These are phyloP conservation scores for Potamarius usumacintae DNA, from an alignment of 2,113 vertebrate species.

Conservation along the genomic window DNA sequence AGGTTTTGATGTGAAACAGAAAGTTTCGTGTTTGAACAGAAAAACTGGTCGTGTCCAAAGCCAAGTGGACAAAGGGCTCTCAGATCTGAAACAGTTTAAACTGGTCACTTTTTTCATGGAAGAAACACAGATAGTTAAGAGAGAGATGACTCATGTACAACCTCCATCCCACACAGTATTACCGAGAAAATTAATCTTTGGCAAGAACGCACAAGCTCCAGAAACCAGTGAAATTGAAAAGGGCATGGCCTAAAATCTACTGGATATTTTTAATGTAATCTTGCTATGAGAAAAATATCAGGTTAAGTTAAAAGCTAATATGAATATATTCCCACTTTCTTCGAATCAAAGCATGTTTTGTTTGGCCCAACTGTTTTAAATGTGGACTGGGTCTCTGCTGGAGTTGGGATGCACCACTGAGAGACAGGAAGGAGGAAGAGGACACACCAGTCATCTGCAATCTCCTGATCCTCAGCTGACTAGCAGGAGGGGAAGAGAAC, in stretches of 20 bases:
- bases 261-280: not conserved
- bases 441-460: constrained; percentile 55
- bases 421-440: constrained; percentile 45
- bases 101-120: not conserved
- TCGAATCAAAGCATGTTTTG: constrained; percentile 1
- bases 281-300: not conserved
- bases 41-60: constrained; percentile 9
- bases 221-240: not conserved
- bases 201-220: constrained; percentile 35
- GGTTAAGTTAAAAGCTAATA: not conserved
- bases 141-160: constrained; percentile 22
- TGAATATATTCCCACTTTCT: not conserved
- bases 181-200: constrained; percentile 75
- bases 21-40: constrained; percentile 5
- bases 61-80: constrained; percentile 18
- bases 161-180: constrained; percentile 62
- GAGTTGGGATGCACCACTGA: constrained; percentile 26
- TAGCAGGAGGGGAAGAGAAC: not conserved
- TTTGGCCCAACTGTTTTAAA: constrained; percentile 29
- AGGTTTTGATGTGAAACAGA: constrained; percentile 11
- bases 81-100: constrained; percentile 10
- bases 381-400: constrained; percentile 13
- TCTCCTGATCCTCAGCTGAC: constrained; percentile 77
- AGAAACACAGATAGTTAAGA: constrained; percentile 17
- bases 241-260: not conserved